Conservation (phyloP, 2,113 vertebrate species). For the Mustela lutreola region DNA sequence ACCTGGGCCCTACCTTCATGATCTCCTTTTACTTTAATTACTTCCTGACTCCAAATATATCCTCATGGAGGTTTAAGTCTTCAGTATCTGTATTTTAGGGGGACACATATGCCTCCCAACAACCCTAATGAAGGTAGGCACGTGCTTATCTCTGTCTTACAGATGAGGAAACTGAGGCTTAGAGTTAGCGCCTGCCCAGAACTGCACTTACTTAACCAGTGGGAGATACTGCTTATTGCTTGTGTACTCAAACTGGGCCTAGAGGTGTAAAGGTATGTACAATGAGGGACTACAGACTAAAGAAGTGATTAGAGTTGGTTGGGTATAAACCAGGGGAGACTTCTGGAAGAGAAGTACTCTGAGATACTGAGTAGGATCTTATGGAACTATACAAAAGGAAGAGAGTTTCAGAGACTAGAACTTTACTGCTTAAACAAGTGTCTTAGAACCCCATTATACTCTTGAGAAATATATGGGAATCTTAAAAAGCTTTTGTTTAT, state of each 20-base stretch:
- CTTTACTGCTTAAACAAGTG: neutral
- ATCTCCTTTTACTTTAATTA: neutral
- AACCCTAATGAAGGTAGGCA: neutral
- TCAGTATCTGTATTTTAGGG: neutral
- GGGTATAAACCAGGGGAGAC: neutral
- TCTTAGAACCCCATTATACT: neutral
- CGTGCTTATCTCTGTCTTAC: neutral
- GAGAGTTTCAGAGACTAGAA: neutral
- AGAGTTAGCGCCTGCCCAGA: neutral
- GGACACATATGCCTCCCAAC: neutral
- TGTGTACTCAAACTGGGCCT: neutral
- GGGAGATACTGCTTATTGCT: neutral
- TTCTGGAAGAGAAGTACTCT: conserved; percentile 2
- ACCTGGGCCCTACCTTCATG: neutral
- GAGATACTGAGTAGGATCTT: neutral
- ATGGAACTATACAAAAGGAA: neutral
- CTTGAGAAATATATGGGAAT: neutral
- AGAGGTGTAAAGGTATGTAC: neutral
- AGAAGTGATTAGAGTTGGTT: neutral
- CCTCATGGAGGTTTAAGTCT: neutral
- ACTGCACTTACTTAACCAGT: neutral
- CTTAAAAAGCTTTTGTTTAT: conserved; percentile 39
- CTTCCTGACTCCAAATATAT: neutral
- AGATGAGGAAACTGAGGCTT: neutral
- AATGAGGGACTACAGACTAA: neutral